Conservation (phyloP, 1,140 invertebrate genomes). For the Himalopsyche phryganea region DNA sequence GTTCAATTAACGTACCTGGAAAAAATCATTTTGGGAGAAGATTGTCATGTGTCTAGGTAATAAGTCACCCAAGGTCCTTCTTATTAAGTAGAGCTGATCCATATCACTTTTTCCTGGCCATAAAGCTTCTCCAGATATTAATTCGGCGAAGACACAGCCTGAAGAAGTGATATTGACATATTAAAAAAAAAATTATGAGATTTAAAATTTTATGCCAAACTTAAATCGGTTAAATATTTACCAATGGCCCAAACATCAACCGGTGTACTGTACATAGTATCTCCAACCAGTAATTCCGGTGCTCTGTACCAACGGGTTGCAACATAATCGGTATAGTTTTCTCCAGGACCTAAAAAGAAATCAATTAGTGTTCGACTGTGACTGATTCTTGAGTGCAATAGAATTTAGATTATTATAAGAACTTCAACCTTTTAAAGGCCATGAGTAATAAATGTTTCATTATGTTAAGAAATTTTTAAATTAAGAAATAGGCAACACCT, state of each 20-base stretch:
- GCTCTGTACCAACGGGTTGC: conserved; percentile 98
- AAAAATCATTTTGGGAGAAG: conserved; percentile 95
- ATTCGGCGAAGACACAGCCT: conserved; percentile 93
- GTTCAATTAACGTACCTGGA: too few relatives aligned
- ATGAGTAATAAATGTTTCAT: too few relatives aligned
- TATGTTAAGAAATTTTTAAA: too few relatives aligned
- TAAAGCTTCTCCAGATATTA: conserved; percentile 90
- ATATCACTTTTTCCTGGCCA: conserved; percentile 99
- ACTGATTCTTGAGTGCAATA: neutral
- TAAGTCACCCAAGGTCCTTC: conserved; percentile 86
- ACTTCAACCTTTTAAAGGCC: too few relatives aligned
- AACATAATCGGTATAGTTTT: conserved; percentile 99
- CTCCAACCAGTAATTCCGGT: conserved; percentile 94
- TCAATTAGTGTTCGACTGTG: neutral
- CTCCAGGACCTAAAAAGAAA: conserved; percentile 68
- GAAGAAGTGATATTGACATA: too few relatives aligned
- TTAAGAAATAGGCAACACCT: too few relatives aligned
- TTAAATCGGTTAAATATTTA: too few relatives aligned
- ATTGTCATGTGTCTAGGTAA: conserved; percentile 91
- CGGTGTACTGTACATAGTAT: conserved; percentile 93
- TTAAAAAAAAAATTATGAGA: too few relatives aligned
- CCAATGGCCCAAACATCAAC: conserved; percentile 97
- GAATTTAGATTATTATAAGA: too few relatives aligned
- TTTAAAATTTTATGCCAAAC: conserved; percentile 1
- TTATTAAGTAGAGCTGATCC: conserved; percentile 95